phyloP scores from a whole-genome alignment of 2,888 invertebrate species.

The Limulus polyphemus region DNA sequence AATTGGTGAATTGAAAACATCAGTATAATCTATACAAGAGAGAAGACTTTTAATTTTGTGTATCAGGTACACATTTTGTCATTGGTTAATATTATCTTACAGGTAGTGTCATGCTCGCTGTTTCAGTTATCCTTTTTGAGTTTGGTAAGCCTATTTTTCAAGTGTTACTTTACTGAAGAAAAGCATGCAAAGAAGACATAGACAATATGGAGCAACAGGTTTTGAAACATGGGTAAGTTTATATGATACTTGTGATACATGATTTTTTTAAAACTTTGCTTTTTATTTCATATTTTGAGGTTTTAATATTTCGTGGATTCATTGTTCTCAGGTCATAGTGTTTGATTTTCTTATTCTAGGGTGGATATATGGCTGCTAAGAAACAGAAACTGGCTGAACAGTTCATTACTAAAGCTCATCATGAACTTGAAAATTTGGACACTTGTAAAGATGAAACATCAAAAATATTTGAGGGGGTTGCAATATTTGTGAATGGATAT shows the following conservation, averaged over 20 bases:
- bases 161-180: no score
- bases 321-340: background rate
- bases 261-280: no score
- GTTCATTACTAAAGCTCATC: background rate
- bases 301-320: background rate
- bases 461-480: conserved; percentile 55
- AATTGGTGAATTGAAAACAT: no score
- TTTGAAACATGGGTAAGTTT: conserved; percentile 6
- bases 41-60: no score
- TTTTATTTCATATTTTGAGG: background rate
- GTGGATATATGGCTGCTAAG: conserved; percentile 20
- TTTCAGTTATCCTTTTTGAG: no score
- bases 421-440: conserved; percentile 5
- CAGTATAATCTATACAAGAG: no score
- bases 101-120: no score
- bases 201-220: background rate
- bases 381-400: conserved; percentile 12
- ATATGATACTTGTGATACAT: no score
- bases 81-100: no score
- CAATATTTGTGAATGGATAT: conserved; percentile 80
- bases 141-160: no score
- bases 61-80: no score
- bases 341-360: conserved; percentile 8
- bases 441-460: conserved; percentile 1
- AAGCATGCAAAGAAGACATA: background rate